A percentile compares a stretch with the other conserved stretches of the same genome.
Conservation (phyloP, 2,113 vertebrate genomes). For the Brevimyrus niger region DNA sequence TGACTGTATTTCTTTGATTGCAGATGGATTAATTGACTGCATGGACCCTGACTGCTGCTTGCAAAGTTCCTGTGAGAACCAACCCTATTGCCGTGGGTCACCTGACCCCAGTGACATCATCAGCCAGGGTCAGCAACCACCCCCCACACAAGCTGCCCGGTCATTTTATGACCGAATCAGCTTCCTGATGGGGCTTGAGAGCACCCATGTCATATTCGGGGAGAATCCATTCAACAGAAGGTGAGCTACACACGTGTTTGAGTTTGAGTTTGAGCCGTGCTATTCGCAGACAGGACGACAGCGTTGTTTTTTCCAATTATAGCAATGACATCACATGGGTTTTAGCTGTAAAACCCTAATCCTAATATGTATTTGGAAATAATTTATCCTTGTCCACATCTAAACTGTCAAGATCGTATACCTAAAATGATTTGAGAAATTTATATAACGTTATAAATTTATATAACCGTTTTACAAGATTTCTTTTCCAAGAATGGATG, state of each 20-base stretch:
- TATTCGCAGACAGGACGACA: neutral
- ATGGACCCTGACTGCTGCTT: constrained; percentile 97
- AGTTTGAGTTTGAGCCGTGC: neutral
- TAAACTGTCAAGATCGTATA: neutral
- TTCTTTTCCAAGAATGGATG: neutral
- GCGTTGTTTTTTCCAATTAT: neutral
- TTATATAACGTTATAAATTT: neutral
- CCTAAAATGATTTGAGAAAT: neutral
- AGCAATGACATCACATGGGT: neutral
- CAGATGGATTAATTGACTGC: constrained; percentile 92
- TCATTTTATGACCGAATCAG: constrained; percentile 84
- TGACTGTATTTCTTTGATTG: constrained; percentile 40
- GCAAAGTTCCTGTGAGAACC: constrained; percentile 87
- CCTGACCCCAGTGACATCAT: constrained; percentile 81
- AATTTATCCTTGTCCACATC: neutral
- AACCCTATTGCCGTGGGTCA: constrained; percentile 81
- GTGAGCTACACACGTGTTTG: constrained; percentile 48
- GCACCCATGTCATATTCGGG: constrained; percentile 83
- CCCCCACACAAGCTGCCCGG: constrained; percentile 73
- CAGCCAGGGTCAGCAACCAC: constrained; percentile 70
- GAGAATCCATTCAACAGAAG: constrained; percentile 92
- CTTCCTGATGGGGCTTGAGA: constrained; percentile 79
- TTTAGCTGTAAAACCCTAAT: neutral
- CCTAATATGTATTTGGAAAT: neutral
- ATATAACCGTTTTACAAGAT: neutral